phyloP scores from a whole-genome alignment of 37 sponge, comb jelly and placozoan genomes.

The Chondrilla cf. caribensis region DNA sequence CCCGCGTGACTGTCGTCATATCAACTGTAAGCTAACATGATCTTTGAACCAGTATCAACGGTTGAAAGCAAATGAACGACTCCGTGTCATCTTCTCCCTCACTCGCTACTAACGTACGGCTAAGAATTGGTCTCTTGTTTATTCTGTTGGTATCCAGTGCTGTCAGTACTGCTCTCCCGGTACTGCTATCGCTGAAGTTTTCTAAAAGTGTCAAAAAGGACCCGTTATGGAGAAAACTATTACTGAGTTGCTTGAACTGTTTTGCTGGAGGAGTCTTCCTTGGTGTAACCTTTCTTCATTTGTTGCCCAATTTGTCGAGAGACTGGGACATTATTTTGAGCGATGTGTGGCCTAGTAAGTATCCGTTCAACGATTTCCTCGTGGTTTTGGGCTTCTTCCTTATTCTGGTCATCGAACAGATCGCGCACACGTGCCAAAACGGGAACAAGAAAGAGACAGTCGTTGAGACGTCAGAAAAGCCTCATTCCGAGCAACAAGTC shows the following conservation, averaged over 20 bases:
- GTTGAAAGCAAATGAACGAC: no score
- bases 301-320: constrained; percentile 23
- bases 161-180: neutral
- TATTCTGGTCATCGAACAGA: constrained; percentile 31
- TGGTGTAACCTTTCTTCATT: constrained; percentile 19
- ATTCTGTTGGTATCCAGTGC: neutral
- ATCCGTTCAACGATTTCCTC: constrained; percentile 13
- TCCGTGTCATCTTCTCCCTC: no score
- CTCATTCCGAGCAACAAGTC: neutral
- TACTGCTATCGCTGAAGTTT: neutral
- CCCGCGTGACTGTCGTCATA: no score
- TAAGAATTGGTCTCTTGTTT: constrained; percentile 9
- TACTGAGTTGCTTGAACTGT: constrained; percentile 2
- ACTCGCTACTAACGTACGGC: neutral
- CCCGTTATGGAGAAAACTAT: neutral
- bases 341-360: neutral
- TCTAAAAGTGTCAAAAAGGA: neutral
- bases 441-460: neutral
- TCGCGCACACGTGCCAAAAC: neutral
- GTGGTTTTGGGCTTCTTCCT: constrained; percentile 28
- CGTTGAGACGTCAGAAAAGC: neutral
- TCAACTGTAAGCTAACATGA: no score
- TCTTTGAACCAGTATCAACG: no score
- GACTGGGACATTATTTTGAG: neutral
- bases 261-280: constrained; percentile 46